These are phyloP conservation scores for Pedetes capensis DNA, from an alignment of 2,113 vertebrate species.

Conservation along the genomic window DNA sequence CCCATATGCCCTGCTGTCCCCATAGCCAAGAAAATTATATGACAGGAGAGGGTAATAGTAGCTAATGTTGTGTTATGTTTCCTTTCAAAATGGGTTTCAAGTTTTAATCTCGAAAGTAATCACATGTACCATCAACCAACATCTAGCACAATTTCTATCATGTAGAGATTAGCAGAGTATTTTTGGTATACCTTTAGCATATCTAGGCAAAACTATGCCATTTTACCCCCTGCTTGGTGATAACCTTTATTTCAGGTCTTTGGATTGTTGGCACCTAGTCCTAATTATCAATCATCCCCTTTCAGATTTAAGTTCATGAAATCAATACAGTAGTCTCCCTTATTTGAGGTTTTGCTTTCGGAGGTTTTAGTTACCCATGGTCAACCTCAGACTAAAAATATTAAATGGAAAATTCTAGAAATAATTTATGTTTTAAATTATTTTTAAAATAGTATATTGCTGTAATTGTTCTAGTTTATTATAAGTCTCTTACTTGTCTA, in stretches of 20 bases:
- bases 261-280: too few relatives aligned
- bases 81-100: slow-evolving; percentile 34
- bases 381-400: too few relatives aligned
- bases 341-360: too few relatives aligned
- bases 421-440: too few relatives aligned
- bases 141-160: not conserved
- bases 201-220: not conserved
- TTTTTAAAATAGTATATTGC: too few relatives aligned
- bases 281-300: too few relatives aligned
- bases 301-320: too few relatives aligned
- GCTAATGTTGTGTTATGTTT: not conserved
- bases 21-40: not conserved
- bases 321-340: too few relatives aligned
- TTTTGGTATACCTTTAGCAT: not conserved
- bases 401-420: too few relatives aligned
- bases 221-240: not conserved
- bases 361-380: too few relatives aligned
- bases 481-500: too few relatives aligned
- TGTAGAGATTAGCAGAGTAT: not conserved
- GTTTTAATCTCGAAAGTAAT: slow-evolving; percentile 12
- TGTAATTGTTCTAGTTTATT: too few relatives aligned
- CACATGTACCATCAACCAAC: not conserved
- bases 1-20: not conserved
- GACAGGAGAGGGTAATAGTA: not conserved
- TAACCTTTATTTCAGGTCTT: not conserved